These are phyloP conservation scores for Cyprinodon brontotheroides DNA, from an alignment of 2,113 vertebrate species.

Conservation along the genomic window DNA sequence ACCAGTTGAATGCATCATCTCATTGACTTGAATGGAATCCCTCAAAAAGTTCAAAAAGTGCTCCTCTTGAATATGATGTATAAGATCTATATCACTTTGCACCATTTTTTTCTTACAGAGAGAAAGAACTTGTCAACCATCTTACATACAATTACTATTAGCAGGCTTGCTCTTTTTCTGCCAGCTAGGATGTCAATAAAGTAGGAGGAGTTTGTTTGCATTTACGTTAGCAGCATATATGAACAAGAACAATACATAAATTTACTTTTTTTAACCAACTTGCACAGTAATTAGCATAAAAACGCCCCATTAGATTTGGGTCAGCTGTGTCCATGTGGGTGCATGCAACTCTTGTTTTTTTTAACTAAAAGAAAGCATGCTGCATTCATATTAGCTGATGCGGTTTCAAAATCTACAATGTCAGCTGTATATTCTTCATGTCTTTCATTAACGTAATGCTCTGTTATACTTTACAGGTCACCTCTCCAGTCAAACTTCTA, in stretches of 20 bases:
- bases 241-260: background rate
- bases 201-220: background rate
- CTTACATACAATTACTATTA: background rate
- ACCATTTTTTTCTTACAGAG: background rate
- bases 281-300: background rate
- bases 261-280: background rate
- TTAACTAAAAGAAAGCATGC: background rate
- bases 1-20: too few relatives aligned
- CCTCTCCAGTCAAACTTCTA: slow-evolving; percentile 27
- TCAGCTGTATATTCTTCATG: slow-evolving; percentile 32
- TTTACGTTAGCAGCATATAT: background rate
- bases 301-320: too few relatives aligned
- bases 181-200: too few relatives aligned
- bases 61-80: background rate
- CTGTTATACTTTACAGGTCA: slow-evolving; percentile 26
- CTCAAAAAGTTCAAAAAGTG: too few relatives aligned
- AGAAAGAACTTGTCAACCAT: background rate
- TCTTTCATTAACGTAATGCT: slow-evolving; percentile 26
- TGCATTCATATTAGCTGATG: background rate
- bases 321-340: background rate
- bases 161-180: background rate
- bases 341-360: background rate
- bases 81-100: background rate
- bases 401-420: background rate
- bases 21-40: too few relatives aligned